A percentile compares a stretch with the other conserved stretches of the same genome.
Conservation (phyloP, 1,140 invertebrate genomes). For the Megalonaias nervosa region DNA sequence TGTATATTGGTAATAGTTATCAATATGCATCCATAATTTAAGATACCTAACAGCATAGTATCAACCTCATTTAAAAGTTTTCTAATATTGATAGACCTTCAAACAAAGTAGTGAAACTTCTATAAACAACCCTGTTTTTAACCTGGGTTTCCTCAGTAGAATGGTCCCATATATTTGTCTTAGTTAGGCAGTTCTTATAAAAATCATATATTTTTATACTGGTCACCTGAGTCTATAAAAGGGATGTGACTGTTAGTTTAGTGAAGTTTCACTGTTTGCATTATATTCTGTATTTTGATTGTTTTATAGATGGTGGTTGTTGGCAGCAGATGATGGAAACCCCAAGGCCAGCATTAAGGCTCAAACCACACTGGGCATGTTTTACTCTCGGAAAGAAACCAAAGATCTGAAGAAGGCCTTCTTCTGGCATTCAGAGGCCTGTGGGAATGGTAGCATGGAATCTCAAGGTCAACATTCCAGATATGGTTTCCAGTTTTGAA, state of each 20-base stretch:
- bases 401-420: slow-evolving; percentile 68
- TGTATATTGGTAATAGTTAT: too few relatives aligned
- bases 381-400: slow-evolving; percentile 65
- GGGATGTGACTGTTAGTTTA: not conserved
- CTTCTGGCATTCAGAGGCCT: slow-evolving; percentile 72
- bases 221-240: not conserved
- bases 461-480: slow-evolving; percentile 63
- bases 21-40: too few relatives aligned
- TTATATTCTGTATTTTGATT: not conserved
- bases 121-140: not conserved
- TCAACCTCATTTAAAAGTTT: too few relatives aligned
- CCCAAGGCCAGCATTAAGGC: slow-evolving; percentile 66
- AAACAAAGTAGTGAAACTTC: not conserved
- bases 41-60: too few relatives aligned
- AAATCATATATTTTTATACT: too few relatives aligned
- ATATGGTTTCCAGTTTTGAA: too few relatives aligned
- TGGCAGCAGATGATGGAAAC: slow-evolving; percentile 70
- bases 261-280: not conserved
- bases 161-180: not conserved
- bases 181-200: too few relatives aligned
- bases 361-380: slow-evolving; percentile 69
- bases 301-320: slow-evolving; percentile 64
- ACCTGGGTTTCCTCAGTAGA: not conserved
- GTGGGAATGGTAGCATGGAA: slow-evolving; percentile 71
- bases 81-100: too few relatives aligned